Base-by-base conservation (phyloP, 30 jellyfish, hydroid and myxozoan genomes). In the Catostylus mosaicus region DNA sequence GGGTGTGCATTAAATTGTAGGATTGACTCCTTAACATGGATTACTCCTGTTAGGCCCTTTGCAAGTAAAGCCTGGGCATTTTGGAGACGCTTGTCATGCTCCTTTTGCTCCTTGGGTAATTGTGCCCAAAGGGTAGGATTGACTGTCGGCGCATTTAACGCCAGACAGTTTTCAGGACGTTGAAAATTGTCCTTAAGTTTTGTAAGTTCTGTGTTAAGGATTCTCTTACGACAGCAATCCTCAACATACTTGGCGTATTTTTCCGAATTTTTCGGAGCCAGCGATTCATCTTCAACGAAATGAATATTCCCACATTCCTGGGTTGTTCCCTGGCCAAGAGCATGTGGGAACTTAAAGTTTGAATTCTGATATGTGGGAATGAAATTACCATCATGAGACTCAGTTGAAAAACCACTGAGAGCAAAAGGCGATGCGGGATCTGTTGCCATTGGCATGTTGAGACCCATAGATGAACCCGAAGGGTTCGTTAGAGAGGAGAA, bases 181-280 rank as follows among this genome's bases (percentile, higher is more conserved):
- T n/a, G n/a, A n/a, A 54, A 54, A 16, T 32, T 18, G n/a, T 54
- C 7, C n/a, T 54, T 54, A 19, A 54, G 26, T 32, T 54, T 54
- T 54, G 67, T 32, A 14, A 61, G 74, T 35, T 22, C 74, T 61
- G 74, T 61, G 43, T 61, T 61, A 5, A 61, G 43, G 43, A 61
- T 61, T 61, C 74, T 32, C 74, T 61, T 61, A 29, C 74, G 74
- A 38, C 74, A 61, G 35, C 74, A 61, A 29, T 61, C 74, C 74
- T 61, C 40, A 61, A 61, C 74, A 29, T 61, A 61, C 35, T 61
- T 61, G 20, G 74, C 74, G 26, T 20, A 61, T 1, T 1, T 8
- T 2, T 32, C 35, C 36, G 74, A 61, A 26, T 16, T 61, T 9
- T 26, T 61, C 9, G 74, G 74, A 29, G 38, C 74, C 4, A 61